Conservation (phyloP, 2,113 vertebrate species). For the Colinus virginianus region DNA sequence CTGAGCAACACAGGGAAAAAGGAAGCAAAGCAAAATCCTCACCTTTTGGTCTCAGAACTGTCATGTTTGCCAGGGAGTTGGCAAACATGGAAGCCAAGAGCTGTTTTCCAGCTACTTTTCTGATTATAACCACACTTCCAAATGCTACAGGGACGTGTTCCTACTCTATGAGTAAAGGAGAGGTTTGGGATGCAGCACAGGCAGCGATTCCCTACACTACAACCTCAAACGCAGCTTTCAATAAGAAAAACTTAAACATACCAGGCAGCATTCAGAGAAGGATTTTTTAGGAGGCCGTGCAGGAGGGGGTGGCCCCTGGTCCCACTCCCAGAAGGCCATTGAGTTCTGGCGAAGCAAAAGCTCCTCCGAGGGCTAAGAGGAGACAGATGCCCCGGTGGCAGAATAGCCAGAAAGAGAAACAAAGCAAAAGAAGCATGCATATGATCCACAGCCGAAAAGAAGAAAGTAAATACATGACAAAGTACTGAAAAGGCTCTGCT, state of each 20-base stretch:
- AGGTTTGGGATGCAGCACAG: neutral
- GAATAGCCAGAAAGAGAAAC: slow-evolving; percentile 65
- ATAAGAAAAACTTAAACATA: slow-evolving; percentile 88
- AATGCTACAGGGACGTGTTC: neutral
- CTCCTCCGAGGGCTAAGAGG: slow-evolving; percentile 85
- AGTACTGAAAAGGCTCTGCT: slow-evolving; percentile 24
- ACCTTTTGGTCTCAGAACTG: rapidly evolving
- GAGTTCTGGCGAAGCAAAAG: slow-evolving; percentile 89
- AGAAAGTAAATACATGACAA: slow-evolving; percentile 53
- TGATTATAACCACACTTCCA: slow-evolving; percentile 58
- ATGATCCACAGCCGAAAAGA: slow-evolving; percentile 67
- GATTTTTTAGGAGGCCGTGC: slow-evolving; percentile 94
- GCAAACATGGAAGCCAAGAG: neutral
- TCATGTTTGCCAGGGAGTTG: neutral
- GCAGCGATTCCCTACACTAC: slow-evolving; percentile 15
- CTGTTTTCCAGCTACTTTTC: slow-evolving; percentile 8
- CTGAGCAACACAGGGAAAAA: rapidly evolving
- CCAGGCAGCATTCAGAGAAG: slow-evolving; percentile 93
- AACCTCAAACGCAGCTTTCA: slow-evolving; percentile 62
- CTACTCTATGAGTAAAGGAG: neutral
- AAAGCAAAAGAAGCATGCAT: slow-evolving; percentile 83
- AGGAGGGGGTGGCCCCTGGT: slow-evolving; percentile 86
- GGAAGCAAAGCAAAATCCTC: neutral
- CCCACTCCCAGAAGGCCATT: slow-evolving; percentile 96
- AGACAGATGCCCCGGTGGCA: slow-evolving; percentile 67